Evolutionary conservation across 2,113 vertebrate species (phyloP), one percentile per base, ranked within the genome.

Genomic region (Noctilio leporinus): DNA sequence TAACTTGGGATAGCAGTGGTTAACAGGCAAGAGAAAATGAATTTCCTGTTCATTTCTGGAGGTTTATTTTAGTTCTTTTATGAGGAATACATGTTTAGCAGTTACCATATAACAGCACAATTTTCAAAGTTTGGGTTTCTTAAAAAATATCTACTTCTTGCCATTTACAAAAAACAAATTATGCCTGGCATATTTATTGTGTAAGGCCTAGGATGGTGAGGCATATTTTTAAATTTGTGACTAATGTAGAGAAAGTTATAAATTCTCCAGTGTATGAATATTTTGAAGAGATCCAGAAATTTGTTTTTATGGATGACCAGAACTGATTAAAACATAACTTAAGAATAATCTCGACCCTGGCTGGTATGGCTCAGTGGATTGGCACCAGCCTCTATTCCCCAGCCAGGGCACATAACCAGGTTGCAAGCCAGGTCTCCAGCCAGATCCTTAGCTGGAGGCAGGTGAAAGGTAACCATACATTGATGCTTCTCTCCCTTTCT

Each of bases 311-410:
- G n/a, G 38, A 10, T 82, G 14, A 64, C 51, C 76, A 95, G 80
- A 64, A 95, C 53, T 72, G 22, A 72, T 93, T 92, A 92, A 95
- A 96, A 14, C 49, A 81, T 51, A 84, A 45, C 40, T 78, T 77
- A 87, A 85, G 67, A 95, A 86, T 87, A 17, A 91, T 96, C 77
- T n/a, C n/a, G n/a, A n/a, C n/a, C n/a, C n/a, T n/a, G n/a, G n/a
- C n/a, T n/a, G n/a, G n/a, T n/a, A n/a, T n/a, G n/a, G n/a, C n/a
- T n/a, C n/a, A n/a, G n/a, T n/a, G n/a, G n/a, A n/a, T n/a, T n/a
- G n/a, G n/a, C n/a, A n/a, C n/a, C n/a, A n/a, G n/a, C n/a, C n/a
- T n/a, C n/a, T n/a, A n/a, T n/a, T n/a, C n/a, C n/a, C n/a, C n/a
- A n/a, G n/a, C n/a, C n/a, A n/a, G n/a, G n/a, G n/a, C n/a, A n/a